phyloP scores from a whole-genome alignment of 2,888 invertebrate species.

The Trileptium ribeirensis region DNA sequence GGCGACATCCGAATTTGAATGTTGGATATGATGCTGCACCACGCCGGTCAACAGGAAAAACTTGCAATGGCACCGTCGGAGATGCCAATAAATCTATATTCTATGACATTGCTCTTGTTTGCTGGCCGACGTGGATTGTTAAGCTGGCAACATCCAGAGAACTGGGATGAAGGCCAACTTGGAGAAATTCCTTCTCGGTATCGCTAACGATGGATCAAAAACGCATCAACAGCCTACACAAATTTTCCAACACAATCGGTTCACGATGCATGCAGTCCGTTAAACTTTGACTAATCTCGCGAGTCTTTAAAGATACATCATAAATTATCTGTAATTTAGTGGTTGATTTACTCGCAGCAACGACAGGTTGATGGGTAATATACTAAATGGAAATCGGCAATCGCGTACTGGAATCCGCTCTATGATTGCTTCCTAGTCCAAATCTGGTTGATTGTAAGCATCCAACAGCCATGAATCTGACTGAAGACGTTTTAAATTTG shows the following conservation, averaged over 20 bases:
- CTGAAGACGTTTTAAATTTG: not conserved
- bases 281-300: constrained; percentile 19
- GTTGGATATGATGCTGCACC: constrained; percentile 26
- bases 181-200: constrained; percentile 29
- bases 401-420: constrained; percentile 13
- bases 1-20: not conserved
- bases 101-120: constrained; percentile 34
- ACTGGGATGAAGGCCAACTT: constrained; percentile 27
- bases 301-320: constrained; percentile 33
- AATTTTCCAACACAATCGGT: constrained; percentile 24
- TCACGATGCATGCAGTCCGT: constrained; percentile 35
- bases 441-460: constrained; percentile 20
- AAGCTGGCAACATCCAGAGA: constrained; percentile 30
- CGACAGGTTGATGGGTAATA: constrained; percentile 32
- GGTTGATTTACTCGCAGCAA: constrained; percentile 23
- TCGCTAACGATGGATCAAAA: constrained; percentile 22
- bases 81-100: constrained; percentile 32
- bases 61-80: constrained; percentile 33
- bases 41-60: constrained; percentile 30
- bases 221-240: constrained; percentile 27
- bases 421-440: constrained; percentile 23
- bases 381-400: constrained; percentile 27
- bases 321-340: constrained; percentile 39
- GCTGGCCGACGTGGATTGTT: too few species aligned
- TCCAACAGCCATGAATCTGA: constrained; percentile 1